These are phyloP conservation scores for Pristionchus pacificus DNA, from an alignment of 1,140 invertebrate genomes.

Conservation along the genomic window DNA sequence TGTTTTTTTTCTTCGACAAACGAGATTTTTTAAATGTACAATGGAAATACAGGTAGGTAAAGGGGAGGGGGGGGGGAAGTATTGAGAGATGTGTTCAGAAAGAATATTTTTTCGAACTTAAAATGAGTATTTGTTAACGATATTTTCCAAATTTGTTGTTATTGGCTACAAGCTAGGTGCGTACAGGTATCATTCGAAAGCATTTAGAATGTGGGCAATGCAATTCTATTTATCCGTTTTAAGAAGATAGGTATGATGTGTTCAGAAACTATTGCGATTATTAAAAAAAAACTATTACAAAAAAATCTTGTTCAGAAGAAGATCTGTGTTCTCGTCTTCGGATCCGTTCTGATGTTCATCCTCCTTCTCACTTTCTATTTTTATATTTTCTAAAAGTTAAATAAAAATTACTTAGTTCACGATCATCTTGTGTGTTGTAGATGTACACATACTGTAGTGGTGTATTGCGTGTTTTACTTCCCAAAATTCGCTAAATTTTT, in stretches of 20 bases:
- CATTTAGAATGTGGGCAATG: neutral
- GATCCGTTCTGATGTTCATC: slow-evolving; percentile 27
- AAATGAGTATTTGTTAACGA: neutral
- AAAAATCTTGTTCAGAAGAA: slow-evolving; percentile 36
- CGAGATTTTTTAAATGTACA: too few relatives aligned
- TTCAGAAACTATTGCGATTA: slow-evolving; percentile 4
- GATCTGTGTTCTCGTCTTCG: slow-evolving; percentile 35
- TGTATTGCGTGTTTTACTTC: neutral
- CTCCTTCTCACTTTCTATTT: slow-evolving; percentile 30
- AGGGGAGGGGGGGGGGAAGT: too few relatives aligned
- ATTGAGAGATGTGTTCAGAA: too few relatives aligned
- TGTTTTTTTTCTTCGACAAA: too few relatives aligned
- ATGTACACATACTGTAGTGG: neutral
- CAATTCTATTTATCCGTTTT: slow-evolving; percentile 15
- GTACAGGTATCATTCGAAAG: neutral
- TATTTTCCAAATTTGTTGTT: neutral
- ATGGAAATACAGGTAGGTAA: too few relatives aligned
- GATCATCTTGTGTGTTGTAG: neutral
- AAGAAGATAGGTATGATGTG: neutral
- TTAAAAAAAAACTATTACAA: neutral
- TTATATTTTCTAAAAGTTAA: slow-evolving; percentile 18
- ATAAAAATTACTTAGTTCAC: neutral
- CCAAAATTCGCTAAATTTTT: neutral
- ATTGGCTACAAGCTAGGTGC: neutral
- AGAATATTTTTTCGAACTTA: slow-evolving; percentile 1